Conservation (phyloP, 2,797 vertebrate species). For the Saxicola maurus region DNA sequence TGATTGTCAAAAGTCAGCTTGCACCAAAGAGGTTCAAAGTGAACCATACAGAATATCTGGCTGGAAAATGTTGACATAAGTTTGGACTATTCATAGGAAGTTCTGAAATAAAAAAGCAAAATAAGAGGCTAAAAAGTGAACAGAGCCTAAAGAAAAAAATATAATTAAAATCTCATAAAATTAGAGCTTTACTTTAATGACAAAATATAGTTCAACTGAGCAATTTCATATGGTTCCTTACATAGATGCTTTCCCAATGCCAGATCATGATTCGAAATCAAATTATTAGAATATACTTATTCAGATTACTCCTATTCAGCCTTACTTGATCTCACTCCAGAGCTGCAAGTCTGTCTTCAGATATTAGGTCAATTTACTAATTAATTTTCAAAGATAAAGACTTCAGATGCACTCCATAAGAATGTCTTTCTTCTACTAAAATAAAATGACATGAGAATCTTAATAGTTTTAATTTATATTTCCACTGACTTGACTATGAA, state of each 20-base stretch:
- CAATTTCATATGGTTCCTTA: neutral
- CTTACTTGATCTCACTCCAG: neutral
- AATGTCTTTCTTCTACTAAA: neutral
- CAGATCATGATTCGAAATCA: neutral
- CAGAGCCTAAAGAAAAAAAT: neutral
- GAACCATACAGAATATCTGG: no score
- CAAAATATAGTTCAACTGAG: neutral
- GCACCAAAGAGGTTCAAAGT: no score
- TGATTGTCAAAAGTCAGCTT: no score
- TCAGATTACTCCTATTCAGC: neutral
- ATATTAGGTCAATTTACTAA: neutral
- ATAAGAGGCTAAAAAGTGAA: neutral
- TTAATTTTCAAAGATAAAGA: neutral
- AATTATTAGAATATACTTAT: neutral
- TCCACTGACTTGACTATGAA: neutral
- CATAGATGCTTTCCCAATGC: neutral
- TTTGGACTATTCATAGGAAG: neutral
- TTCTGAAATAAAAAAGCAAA: neutral
- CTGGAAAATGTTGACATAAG: no score
- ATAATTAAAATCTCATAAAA: neutral
- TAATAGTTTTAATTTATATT: neutral
- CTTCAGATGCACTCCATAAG: neutral
- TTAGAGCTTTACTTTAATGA: neutral
- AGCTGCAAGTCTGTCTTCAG: neutral
- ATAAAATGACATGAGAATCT: neutral